Evolutionary conservation across 2,888 invertebrate species (phyloP).

Genomic region (Diabrotica balteata): DNA sequence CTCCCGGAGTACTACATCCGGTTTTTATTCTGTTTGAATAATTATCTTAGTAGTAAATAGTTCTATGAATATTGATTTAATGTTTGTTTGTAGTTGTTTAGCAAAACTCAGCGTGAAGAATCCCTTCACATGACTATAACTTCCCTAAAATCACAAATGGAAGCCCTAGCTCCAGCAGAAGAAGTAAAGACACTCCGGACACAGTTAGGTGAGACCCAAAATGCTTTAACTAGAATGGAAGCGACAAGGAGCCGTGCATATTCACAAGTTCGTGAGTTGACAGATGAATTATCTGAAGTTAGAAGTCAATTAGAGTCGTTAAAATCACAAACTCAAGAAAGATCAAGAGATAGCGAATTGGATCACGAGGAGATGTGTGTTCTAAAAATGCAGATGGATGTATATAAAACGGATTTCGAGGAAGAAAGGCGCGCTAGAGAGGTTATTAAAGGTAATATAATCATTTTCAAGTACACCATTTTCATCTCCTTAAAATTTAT

Average conservation of each 20-base stretch:
- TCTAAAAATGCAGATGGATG: slow-evolving; percentile 56
- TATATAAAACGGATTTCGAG: slow-evolving; percentile 75
- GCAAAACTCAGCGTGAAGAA: slow-evolving; percentile 18
- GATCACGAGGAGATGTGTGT: slow-evolving; percentile 43
- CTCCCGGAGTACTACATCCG: no score
- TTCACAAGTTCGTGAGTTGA: slow-evolving; percentile 35
- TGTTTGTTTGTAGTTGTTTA: slow-evolving; percentile 8
- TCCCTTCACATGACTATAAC: slow-evolving; percentile 2
- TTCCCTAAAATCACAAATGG: slow-evolving; percentile 6
- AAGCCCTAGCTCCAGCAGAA: slow-evolving; percentile 20
- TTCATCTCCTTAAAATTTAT: no score
- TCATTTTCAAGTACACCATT: no score
- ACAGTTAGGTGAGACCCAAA: slow-evolving; percentile 61
- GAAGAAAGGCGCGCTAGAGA: slow-evolving; percentile 71
- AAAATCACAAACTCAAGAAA: neutral
- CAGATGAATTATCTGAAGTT: slow-evolving; percentile 29
- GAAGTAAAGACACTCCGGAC: slow-evolving; percentile 55
- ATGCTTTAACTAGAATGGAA: slow-evolving; percentile 62
- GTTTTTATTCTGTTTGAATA: no score
- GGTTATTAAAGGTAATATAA: slow-evolving; percentile 53
- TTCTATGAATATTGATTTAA: no score
- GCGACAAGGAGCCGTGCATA: slow-evolving; percentile 54
- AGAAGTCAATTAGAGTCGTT: slow-evolving; percentile 20
- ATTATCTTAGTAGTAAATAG: no score
- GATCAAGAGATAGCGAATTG: neutral